Evolutionary conservation across 2,888 invertebrate genomes (phyloP), one percentile per base, ranked within the genome.

Genomic region (Dicyrtomina minuta): DNA sequence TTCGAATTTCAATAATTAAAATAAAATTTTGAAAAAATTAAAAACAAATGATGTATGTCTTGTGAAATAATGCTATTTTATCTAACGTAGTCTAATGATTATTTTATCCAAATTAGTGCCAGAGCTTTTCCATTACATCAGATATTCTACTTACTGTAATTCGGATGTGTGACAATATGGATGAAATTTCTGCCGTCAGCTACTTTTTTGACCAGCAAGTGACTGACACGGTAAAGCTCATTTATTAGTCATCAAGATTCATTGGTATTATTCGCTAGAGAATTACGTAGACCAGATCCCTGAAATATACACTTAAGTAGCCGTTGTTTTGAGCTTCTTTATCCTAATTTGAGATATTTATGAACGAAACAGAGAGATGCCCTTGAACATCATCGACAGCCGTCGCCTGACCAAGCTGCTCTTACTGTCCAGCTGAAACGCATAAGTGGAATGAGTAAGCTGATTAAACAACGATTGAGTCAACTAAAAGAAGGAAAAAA

Each of bases 341-440:
- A 56, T 27, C 12, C 27, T 13, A 46, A 8, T 59, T n/a, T 39
- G 33, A 39, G 20, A 10, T 33, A 17, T 20, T 43, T 20, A 20
- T n/a, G n/a, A n/a, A n/a, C n/a, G n/a, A n/a, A n/a, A n/a, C 20
- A 64, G 64, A n/a, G 33, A 41, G 27, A 51, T 51, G 39, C 64
- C 20, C 20, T 53, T 15, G 46, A 61, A 2, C n/a, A 13, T 17
- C 26, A 12, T 33, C 33, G 33, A n/a, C 46, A 24, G 20, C n/a
- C n/a, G 15, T 24, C 92, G 1, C 92, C 92, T 78, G 90, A 92
- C 83, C 92, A 92, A 80, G 82, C 89, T 41, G 85, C 87, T 65
- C 89, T 93, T 65, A 92, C 93, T 76, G 93, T 93, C 80, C 93
- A 93, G 81, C 82, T 96, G 55, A 91, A 90, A 68, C 93, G 93